Evolutionary conservation across 2,888 invertebrate genomes (phyloP), one percentile per base, ranked within the genome.

Genomic region (Myathropa florea): DNA sequence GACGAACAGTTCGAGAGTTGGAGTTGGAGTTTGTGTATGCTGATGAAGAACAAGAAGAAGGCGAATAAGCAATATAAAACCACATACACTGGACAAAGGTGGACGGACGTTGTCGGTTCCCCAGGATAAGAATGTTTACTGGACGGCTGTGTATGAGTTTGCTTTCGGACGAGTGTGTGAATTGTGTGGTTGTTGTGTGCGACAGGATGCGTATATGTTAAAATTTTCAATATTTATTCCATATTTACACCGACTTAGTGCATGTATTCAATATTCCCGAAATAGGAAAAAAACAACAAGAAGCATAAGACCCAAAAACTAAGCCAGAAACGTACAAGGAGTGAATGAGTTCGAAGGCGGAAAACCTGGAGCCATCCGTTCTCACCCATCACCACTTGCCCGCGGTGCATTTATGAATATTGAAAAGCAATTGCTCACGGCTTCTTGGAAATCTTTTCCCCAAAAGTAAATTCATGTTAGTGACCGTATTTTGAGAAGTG

Each of bases 11-110:
- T n/a, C n/a, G n/a, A n/a, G 39, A 46, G 46, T 46, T 1, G 18
- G 18, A 46, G 46, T 18, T 7, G 46, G 39, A 39, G 46, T 33
- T 33, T n/a, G 30, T 71, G 75, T 71, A 75, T 83, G 73, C 78
- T 79, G 83, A 75, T 83, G 83, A 83, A 86, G 78, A 86, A 83
- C 83, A 86, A 83, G 78, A 86, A 79, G 81, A 85, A 82, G 82
- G 83, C 86, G 83, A 86, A 70, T 57, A 83, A 86, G 83, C 86
- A 86, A 83, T 78, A 83, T 55, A 83, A 86, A 86, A 65, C 83
- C 86, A 78, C 83, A 86, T 55, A 86, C 77, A 77, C 86, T 79
- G 83, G 83, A 83, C 79, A 78, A 86, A 83, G 83, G 83, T 86
- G 82, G 83, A 86, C 70, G 83, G 64, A 70, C 70, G 83, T 67